Base-by-base conservation (phyloP, 2,113 vertebrate species). In the Xenotilapia leptura region DNA sequence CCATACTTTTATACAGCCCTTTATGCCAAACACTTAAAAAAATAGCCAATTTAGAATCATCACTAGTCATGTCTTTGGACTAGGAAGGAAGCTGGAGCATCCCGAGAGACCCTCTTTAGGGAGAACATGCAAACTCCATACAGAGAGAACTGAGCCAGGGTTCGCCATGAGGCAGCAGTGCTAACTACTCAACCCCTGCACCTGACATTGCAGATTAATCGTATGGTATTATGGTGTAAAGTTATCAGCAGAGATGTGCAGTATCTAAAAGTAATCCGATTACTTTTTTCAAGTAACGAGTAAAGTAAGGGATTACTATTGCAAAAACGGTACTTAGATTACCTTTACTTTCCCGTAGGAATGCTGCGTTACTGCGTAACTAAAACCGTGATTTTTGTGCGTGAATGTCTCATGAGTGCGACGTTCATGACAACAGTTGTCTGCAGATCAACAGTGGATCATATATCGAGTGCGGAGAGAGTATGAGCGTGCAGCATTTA, bases 11-110 rank as follows among this genome's bases (percentile, higher is more conserved):
- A 45, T 73, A 73, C 13, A 45, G 65, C 10, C 5, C n/a, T 42
- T 70, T 42, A 42, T 42, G 38, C 7, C 0, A 15, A 26, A 73
- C 21, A 26, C 8, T 15, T 45, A 3, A n/a, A 3, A 4, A 58
- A 45, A 42, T 0, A 38, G 38, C 65, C 65, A 73, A 15, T 45
- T 45, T 73, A 73, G 13, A 6, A 73, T 70, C 38, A 23, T 40
- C 65, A 70, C n/a, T 70, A 15, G 5, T 15, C 38, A 23, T 70
- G 38, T 23, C 38, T 42, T 70, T 70, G 38, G 38, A 70, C 36
- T 42, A 40, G 65, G n/a, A 38, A 70, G 65, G 7, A 70, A 42
- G 7, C 36, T 42, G n/a, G n/a, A 68, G 62, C n/a, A 70, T 40
- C 36, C 12, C 0, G n/a, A 70, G 12, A 70, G n/a, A 15, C n/a